Percentiles rank a stretch among this genome's conserved stretches.
phyloP scores from a whole-genome alignment of 2,113 vertebrate species.

The Pongo pygmaeus region DNA sequence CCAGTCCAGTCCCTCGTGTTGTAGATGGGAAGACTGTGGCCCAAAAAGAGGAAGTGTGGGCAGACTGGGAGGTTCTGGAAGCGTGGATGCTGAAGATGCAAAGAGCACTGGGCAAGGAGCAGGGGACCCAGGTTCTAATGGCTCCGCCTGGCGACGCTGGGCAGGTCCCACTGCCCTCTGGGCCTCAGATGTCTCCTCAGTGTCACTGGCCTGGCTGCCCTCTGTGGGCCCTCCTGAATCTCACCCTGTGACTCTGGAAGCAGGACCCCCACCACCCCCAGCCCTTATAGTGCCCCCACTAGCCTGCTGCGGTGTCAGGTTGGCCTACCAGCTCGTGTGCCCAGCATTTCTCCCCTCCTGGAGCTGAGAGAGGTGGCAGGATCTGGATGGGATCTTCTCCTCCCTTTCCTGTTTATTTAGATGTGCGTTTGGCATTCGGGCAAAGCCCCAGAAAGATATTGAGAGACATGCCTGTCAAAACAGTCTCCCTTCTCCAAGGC shows the following conservation, averaged over 20 bases:
- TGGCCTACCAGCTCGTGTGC: neutral
- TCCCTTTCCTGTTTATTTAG: slow-evolving; percentile 33
- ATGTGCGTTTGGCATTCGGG: slow-evolving; percentile 38
- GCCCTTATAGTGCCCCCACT: neutral
- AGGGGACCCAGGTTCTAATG: neutral
- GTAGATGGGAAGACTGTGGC: neutral
- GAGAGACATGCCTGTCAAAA: slow-evolving; percentile 25
- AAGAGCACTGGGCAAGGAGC: neutral
- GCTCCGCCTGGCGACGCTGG: neutral
- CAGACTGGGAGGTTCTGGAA: neutral
- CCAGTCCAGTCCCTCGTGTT: accelerated
- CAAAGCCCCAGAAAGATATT: slow-evolving; percentile 7
- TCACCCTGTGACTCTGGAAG: neutral
- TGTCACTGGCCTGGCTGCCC: neutral
- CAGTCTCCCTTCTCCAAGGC: neutral
- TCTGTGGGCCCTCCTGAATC: neutral
- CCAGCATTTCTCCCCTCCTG: neutral
- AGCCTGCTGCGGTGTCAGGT: neutral
- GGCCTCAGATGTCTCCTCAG: neutral
- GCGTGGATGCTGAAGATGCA: neutral
- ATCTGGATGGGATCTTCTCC: neutral
- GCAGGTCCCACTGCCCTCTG: neutral
- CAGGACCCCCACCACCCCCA: neutral
- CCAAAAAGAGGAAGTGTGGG: neutral
- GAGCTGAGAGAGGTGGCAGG: neutral